Conservation (phyloP, 2,113 vertebrate species). For the Microtus richardsoni region DNA sequence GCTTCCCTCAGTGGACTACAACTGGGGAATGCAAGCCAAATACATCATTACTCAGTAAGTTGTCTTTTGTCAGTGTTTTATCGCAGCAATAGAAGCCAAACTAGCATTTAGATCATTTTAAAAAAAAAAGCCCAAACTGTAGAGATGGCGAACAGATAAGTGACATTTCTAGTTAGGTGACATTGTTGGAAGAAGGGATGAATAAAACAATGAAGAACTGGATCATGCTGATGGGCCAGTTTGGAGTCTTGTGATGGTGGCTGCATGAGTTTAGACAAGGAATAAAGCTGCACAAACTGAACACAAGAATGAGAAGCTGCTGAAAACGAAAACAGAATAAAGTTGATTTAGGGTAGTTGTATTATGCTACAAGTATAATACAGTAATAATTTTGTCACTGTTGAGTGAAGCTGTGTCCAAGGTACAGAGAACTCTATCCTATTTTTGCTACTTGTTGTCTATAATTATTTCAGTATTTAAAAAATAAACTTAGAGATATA, state of each 20-base stretch:
- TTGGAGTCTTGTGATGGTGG: not conserved
- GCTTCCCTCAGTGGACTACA: not conserved
- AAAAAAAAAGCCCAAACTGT: conserved; percentile 27
- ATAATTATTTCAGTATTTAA: conserved; percentile 50
- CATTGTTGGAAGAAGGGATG: not conserved
- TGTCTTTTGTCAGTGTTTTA: not conserved
- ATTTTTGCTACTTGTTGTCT: conserved; percentile 14
- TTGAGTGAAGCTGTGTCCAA: not conserved
- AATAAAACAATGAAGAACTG: not conserved
- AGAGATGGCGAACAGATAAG: not conserved
- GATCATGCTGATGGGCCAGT: not conserved
- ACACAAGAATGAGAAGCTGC: not conserved
- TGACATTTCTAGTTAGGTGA: not conserved
- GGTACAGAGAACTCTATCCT: not conserved
- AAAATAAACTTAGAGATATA: conserved; percentile 13
- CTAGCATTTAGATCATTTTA: not conserved
- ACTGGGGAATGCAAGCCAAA: not conserved
- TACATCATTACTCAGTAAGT: no score
- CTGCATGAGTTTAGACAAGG: not conserved
- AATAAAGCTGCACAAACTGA: not conserved
- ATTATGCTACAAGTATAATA: not conserved
- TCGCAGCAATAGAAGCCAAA: not conserved
- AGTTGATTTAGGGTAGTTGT: not conserved
- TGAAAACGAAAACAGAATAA: conserved; percentile 26
- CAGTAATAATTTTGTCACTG: not conserved